These are phyloP conservation scores for Cotesia congregata DNA, from an alignment of 2,888 invertebrate species.

Conservation along the genomic window DNA sequence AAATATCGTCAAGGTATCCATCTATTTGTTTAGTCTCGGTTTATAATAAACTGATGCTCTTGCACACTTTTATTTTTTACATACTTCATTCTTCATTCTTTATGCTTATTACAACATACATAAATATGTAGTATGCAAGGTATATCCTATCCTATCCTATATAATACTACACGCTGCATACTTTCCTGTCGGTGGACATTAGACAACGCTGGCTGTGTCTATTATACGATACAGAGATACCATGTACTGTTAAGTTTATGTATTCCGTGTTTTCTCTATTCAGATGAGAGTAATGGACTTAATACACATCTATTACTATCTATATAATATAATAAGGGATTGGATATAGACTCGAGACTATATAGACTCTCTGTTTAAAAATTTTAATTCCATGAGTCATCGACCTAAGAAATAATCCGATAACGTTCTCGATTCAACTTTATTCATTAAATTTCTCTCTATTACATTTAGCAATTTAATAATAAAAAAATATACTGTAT, in stretches of 20 bases:
- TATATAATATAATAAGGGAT: neutral
- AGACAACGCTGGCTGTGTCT: neutral
- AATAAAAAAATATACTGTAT: too few relatives aligned
- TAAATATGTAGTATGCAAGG: neutral
- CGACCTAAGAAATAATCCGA: neutral
- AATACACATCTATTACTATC: neutral
- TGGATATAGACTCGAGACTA: neutral
- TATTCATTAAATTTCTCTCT: neutral
- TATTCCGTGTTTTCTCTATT: neutral
- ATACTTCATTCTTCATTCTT: neutral
- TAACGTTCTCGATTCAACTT: neutral
- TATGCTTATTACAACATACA: neutral
- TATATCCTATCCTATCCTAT: too few relatives aligned
- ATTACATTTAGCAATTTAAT: neutral
- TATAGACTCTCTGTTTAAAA: constrained; percentile 9
- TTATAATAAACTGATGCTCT: neutral
- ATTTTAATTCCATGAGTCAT: constrained; percentile 20
- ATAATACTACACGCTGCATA: neutral
- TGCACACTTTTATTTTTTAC: neutral
- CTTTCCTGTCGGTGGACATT: constrained; percentile 7
- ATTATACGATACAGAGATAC: neutral
- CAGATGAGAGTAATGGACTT: neutral
- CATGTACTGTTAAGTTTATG: neutral
- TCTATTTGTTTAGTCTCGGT: constrained; percentile 21
- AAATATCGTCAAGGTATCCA: constrained; percentile 19